phyloP scores from a whole-genome alignment of 2,113 vertebrate genomes.

The Atrichornis clamosus region DNA sequence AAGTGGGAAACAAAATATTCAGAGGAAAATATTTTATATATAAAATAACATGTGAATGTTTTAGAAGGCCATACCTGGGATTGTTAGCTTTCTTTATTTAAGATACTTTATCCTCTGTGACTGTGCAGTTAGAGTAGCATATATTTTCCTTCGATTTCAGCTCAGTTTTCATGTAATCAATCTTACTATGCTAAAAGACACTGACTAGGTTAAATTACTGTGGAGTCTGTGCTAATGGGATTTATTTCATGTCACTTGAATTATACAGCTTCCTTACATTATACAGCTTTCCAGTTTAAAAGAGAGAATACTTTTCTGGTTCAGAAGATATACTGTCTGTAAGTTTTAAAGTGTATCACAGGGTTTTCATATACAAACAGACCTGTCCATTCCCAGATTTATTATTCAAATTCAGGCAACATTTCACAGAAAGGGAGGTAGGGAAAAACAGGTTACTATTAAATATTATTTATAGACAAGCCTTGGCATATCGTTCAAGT shows the following conservation, averaged over 20 bases:
- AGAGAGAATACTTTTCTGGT: neutral
- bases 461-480: constrained; percentile 51
- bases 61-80: neutral
- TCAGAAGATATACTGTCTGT: constrained; percentile 5
- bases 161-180: neutral
- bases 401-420: constrained; percentile 15
- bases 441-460: neutral
- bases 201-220: constrained; percentile 44
- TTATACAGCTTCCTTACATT: constrained; percentile 15
- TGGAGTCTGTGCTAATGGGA: constrained; percentile 12
- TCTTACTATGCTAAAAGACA: constrained; percentile 5
- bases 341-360: neutral
- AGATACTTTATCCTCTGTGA: neutral
- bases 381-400: constrained; percentile 49
- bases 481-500: constrained; percentile 49
- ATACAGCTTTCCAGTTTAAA: constrained; percentile 9
- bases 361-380: constrained; percentile 15
- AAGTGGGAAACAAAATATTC: neutral
- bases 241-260: constrained; percentile 49
- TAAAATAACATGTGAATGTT: neutral
- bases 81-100: neutral
- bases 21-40: neutral
- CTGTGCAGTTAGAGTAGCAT: neutral
- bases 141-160: neutral
- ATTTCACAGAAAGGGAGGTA: neutral